phyloP scores from a whole-genome alignment of 2,888 invertebrate species.

The Platynereis dumerilii region DNA sequence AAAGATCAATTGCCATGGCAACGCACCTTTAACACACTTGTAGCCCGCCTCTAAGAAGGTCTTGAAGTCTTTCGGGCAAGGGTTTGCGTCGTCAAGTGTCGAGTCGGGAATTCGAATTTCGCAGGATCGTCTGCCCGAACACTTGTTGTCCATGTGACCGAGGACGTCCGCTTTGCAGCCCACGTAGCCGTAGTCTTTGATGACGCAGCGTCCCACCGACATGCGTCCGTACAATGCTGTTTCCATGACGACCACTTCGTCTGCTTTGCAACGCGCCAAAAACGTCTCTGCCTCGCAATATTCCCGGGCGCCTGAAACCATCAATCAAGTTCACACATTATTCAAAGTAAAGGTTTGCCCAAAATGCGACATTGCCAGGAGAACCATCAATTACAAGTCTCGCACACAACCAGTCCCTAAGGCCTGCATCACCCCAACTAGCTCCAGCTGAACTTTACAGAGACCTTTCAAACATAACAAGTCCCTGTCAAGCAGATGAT shows the following conservation, averaged over 20 bases:
- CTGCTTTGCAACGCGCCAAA: slow-evolving; percentile 25
- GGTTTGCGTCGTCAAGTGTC: slow-evolving; percentile 28
- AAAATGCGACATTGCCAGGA: no score
- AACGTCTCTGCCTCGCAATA: slow-evolving; percentile 36
- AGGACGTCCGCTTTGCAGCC: slow-evolving; percentile 32
- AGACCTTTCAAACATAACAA: no score
- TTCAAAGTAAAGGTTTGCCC: no score
- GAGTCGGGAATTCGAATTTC: slow-evolving; percentile 32
- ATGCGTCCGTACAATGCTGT: slow-evolving; percentile 34
- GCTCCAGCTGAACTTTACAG: no score
- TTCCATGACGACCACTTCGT: slow-evolving; percentile 29
- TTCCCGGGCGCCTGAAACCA: slow-evolving; percentile 22
- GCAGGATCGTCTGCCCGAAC: slow-evolving; percentile 29
- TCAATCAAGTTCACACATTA: no score
- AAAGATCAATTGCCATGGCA: no score
- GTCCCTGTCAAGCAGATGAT: no score
- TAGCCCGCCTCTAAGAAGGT: slow-evolving; percentile 32
- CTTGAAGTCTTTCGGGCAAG: slow-evolving; percentile 34
- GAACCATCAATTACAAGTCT: no score
- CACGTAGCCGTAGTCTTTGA: slow-evolving; percentile 31
- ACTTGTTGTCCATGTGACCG: slow-evolving; percentile 32
- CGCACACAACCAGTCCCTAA: no score
- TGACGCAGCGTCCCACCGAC: slow-evolving; percentile 30
- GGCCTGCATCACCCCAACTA: no score
- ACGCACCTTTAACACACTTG: slow-evolving; percentile 22